phyloP scores from a whole-genome alignment of 2,113 vertebrate genomes.

The Rhea pennata region DNA sequence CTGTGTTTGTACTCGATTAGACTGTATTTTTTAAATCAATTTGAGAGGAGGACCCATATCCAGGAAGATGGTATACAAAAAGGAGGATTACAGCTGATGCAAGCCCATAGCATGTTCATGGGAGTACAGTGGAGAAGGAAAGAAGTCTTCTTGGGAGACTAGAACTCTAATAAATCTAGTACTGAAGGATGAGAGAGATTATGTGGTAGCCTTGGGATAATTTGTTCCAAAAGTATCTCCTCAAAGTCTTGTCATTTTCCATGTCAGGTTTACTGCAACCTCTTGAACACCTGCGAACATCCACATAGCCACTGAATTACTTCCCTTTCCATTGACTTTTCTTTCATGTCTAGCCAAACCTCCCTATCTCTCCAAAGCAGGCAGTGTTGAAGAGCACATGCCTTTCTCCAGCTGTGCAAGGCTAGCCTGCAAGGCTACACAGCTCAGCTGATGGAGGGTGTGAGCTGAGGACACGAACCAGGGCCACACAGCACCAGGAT shows the following conservation, averaged over 20 bases:
- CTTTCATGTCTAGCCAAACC: neutral
- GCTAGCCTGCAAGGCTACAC: neutral
- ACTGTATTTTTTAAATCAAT: neutral
- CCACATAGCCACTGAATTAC: neutral
- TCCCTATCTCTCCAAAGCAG: neutral
- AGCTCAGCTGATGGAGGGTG: neutral
- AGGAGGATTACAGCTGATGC: neutral
- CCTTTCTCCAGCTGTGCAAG: neutral
- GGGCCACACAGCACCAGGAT: neutral
- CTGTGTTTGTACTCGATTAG: neutral
- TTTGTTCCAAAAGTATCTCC: neutral
- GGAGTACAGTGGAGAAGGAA: neutral
- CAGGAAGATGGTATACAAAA: neutral
- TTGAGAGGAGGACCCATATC: neutral
- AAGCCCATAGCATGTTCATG: fast-evolving
- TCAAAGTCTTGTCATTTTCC: slow-evolving; percentile 7
- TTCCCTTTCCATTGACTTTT: neutral
- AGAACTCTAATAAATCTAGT: neutral
- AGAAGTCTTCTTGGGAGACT: neutral
- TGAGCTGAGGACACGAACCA: neutral
- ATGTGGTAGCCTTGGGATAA: slow-evolving; percentile 12
- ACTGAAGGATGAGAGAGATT: neutral
- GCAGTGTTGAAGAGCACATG: fast-evolving
- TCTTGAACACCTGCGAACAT: neutral
- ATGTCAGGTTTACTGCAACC: neutral